Percentiles rank a stretch among this genome's conserved stretches.
Evolutionary conservation across 2,888 invertebrate species (phyloP).

Genomic region (Drosophila fungiperda): DNA sequence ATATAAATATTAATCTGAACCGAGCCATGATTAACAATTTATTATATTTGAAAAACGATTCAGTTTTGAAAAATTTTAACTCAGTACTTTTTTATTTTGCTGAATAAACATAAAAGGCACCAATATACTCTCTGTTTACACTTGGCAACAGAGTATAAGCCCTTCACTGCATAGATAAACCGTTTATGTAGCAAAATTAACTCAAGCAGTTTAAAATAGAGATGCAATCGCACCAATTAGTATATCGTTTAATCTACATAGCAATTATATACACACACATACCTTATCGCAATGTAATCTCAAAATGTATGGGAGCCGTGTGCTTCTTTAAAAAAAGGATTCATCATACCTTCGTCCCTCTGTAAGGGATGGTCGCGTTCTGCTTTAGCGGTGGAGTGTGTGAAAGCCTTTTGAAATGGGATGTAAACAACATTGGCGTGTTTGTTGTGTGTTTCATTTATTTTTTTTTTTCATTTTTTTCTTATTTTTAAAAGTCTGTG

Average conservation of each 20-base stretch:
- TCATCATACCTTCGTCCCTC: slow-evolving; percentile 7
- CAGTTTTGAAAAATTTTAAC: not conserved
- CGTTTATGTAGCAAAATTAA: slow-evolving; percentile 46
- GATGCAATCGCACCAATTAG: slow-evolving; percentile 28
- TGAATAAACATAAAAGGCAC: not conserved
- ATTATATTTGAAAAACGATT: not conserved
- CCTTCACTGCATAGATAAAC: slow-evolving; percentile 48
- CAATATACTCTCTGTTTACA: not conserved
- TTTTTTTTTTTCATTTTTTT: not conserved
- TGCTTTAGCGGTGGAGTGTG: slow-evolving; percentile 1
- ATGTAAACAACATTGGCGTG: slow-evolving; percentile 45
- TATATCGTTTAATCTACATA: slow-evolving; percentile 30
- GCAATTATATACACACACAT: slow-evolving; percentile 13
- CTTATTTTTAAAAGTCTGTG: slow-evolving; percentile 31
- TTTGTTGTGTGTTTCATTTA: slow-evolving; percentile 26
- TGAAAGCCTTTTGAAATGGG: slow-evolving; percentile 36
- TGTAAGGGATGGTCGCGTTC: slow-evolving; percentile 17
- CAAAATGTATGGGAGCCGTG: slow-evolving; percentile 15
- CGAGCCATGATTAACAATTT: not conserved
- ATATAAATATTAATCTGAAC: not conserved
- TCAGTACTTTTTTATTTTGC: not conserved
- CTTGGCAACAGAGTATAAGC: not conserved
- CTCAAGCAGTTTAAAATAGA: slow-evolving; percentile 17
- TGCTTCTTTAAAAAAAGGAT: slow-evolving; percentile 3
- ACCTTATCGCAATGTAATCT: slow-evolving; percentile 45